Conservation (phyloP, 2,888 invertebrate species). For the Ecdyonurus torrentis region DNA sequence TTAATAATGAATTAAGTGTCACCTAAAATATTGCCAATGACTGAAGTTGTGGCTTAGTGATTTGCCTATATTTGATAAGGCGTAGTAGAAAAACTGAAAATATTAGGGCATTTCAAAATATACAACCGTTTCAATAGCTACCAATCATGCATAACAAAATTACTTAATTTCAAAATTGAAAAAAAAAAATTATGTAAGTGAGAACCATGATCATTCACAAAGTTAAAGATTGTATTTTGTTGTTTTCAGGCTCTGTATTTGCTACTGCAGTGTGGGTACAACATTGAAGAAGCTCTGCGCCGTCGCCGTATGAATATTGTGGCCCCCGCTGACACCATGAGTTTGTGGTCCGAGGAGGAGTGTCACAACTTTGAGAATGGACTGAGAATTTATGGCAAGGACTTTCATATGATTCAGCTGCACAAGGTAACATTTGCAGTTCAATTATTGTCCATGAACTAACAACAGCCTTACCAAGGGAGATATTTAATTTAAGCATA, state of each 20-base stretch:
- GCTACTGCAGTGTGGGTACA: slow-evolving; percentile 85
- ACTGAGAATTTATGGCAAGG: slow-evolving; percentile 83
- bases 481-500: too few relatives aligned
- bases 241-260: slow-evolving; percentile 56
- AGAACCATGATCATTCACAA: neutral
- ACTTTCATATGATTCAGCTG: slow-evolving; percentile 86
- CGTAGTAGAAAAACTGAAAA: too few relatives aligned
- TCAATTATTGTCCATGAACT: too few relatives aligned
- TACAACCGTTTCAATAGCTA: too few relatives aligned
- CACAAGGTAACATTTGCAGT: slow-evolving; percentile 78
- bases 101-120: too few relatives aligned
- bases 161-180: neutral
- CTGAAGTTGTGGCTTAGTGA: too few relatives aligned
- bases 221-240: too few relatives aligned
- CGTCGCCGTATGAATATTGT: slow-evolving; percentile 58
- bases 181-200: neutral
- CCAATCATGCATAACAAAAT: neutral
- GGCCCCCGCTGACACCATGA: slow-evolving; percentile 53
- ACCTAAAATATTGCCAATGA: too few relatives aligned
- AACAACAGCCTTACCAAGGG: too few relatives aligned
- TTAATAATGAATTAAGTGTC: too few relatives aligned
- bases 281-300: slow-evolving; percentile 81
- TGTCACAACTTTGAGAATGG: slow-evolving; percentile 94
- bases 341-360: slow-evolving; percentile 93
- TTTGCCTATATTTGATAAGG: too few relatives aligned